Conservation (phyloP, 2,113 vertebrate genomes). For the Myotis yumanensis region DNA sequence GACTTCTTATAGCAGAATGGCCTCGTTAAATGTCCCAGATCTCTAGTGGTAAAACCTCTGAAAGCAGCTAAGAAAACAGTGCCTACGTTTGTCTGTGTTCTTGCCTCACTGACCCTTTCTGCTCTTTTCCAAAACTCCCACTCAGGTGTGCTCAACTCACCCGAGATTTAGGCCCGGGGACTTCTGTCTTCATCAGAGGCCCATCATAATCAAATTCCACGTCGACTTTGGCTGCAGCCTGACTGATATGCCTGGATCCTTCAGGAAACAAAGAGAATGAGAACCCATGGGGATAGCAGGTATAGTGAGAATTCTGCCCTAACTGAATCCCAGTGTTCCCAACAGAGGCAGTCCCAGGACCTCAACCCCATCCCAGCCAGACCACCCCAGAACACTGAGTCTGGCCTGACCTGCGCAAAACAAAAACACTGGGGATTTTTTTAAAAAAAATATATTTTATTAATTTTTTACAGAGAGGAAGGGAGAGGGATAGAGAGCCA, state of each 20-base stretch:
- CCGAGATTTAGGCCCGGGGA: conserved; percentile 94
- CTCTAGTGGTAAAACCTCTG: neutral
- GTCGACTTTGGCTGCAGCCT: conserved; percentile 91
- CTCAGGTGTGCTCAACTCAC: conserved; percentile 80
- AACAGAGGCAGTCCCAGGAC: neutral
- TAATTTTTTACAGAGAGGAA: too few relatives aligned
- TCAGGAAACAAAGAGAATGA: conserved; percentile 51
- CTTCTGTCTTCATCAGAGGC: conserved; percentile 95
- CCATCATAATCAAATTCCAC: conserved; percentile 95
- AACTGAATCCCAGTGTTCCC: neutral
- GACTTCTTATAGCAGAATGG: neutral
- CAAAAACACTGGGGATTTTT: neutral
- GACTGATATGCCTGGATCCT: conserved; percentile 92
- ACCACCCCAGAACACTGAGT: neutral
- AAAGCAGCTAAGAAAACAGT: neutral
- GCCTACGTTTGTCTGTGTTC: neutral
- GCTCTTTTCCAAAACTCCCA: neutral
- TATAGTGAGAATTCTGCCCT: neutral
- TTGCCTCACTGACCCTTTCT: neutral
- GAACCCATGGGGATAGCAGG: neutral
- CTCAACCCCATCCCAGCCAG: neutral
- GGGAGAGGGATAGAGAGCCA: too few relatives aligned
- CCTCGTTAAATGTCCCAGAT: neutral
- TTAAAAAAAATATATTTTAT: too few relatives aligned
- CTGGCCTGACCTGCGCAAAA: neutral